Evolutionary conservation across 2,113 vertebrate genomes (phyloP), one percentile per base, ranked within the genome.

Genomic region (Antigone vipio): DNA sequence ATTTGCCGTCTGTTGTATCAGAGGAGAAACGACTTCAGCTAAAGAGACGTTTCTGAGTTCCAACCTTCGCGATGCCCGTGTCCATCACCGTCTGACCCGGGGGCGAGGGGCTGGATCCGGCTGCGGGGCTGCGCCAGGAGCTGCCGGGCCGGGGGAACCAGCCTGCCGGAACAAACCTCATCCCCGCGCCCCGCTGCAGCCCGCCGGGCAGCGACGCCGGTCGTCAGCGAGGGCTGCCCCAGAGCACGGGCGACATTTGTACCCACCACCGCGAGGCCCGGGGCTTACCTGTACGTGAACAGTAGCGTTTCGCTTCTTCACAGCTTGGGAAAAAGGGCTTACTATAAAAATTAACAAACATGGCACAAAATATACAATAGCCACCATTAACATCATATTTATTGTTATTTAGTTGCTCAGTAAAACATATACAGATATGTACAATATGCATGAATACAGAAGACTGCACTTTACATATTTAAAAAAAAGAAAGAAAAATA

Each of bases 341-440:
- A 11, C 2, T 24, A 27, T 42, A 77, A 45, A 15, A 52, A 85
- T 42, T 32, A 75, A 80, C 58, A 78, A 64, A 45, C 72, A 62
- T 11, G 10, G 75, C 40, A 94, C 93, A 88, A 96, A 93, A 93
- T 75, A 80, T 74, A 86, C 97, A 95, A 93, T 95, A 88, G 95
- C 82, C 99, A 99, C 99, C 99, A 99, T 99, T 99, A 99, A 99
- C 99, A 96, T 99, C 99, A 99, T 99, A 99, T 99, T 99, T 99
- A 99, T 99, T 99, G 99, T 99, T 99, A 99, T 99, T 99, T 99
- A 99, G 99, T 99, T 99, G 99, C 98, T 99, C 99, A 99, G 99
- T 99, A 99, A 99, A 99, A 99, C 99, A 99, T 99, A 99, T 99
- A 99, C 99, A 99, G 98, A 98, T 99, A 99, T 99, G 99, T 99